Evolutionary conservation across 2,113 vertebrate genomes (phyloP).

Genomic region (Nerophis lumbriciformis): DNA sequence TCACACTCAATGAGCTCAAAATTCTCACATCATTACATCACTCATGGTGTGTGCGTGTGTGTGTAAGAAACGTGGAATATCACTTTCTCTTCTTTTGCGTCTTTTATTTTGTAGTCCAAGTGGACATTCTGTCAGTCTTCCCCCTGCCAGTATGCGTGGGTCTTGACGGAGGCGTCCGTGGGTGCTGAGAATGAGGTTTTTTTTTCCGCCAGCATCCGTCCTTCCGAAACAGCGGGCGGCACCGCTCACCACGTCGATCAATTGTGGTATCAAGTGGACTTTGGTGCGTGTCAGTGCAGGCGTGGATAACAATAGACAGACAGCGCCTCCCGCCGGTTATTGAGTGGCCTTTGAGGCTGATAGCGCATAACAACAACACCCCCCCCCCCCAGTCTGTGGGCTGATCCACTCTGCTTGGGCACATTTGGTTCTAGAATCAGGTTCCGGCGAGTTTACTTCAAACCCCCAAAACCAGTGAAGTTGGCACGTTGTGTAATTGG

Average conservation of each 20-base stretch:
- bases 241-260: slow-evolving; percentile 24
- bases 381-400: not conserved
- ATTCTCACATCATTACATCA: slow-evolving; percentile 7
- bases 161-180: slow-evolving; percentile 19
- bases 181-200: slow-evolving; percentile 9
- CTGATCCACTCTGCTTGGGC: not conserved
- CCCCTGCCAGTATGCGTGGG: not conserved
- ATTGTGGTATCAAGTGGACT: slow-evolving; percentile 38
- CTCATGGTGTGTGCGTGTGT: not conserved
- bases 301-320: slow-evolving; percentile 28
- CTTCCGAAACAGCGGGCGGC: slow-evolving; percentile 28
- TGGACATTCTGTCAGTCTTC: not conserved
- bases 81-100: not conserved
- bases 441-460: too few species aligned
- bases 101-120: slow-evolving; percentile 45
- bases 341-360: slow-evolving; percentile 28
- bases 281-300: slow-evolving; percentile 32
- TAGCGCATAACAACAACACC: slow-evolving; percentile 17
- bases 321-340: slow-evolving; percentile 43
- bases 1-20: slow-evolving; percentile 17
- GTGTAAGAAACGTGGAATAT: too few species aligned
- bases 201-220: slow-evolving; percentile 12
- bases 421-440: not conserved
- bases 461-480: too few species aligned
- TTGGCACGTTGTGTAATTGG: too few species aligned